Base-by-base conservation (phyloP, 2,797 vertebrate genomes). In the Arnoldichthys spilopterus region DNA sequence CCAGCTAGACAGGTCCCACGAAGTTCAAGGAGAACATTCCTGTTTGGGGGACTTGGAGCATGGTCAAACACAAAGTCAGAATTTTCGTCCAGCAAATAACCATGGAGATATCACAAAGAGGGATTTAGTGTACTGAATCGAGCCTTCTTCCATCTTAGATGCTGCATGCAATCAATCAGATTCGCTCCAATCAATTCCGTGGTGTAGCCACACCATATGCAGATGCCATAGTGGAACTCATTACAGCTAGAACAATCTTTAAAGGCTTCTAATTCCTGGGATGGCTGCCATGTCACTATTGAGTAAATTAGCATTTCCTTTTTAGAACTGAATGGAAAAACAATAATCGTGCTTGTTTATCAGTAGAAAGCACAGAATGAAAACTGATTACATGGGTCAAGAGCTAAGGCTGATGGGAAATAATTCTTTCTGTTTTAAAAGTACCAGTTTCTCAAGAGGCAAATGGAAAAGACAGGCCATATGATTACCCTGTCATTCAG, bases 131-230 rank as follows among this genome's bases (percentile, higher is more conserved):
- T 73, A 24, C 58, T 72, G 26, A 43, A 28, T 28, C 30, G 56
- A 78, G 63, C 11, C 13, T 34, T 59, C 54, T 56, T 78, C 26
- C 69, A 47, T 54, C 64, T 45, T 45, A 78, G 58, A 78, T 72
- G 68, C 66, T 63, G 61, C 51, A 28, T 0, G 28, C 51, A 32
- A 66, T 78, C 70, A 78, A 69, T 72, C 69, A 72, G 77, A 64
- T 66, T 78, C 37, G 59, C 59, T 71, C 40, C 24, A 72, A 53
- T 64, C 32, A 72, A 63, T 78, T 78, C 32, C 32, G 22, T 30
- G 62, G 53, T 28, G 34, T 22, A 69, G 47, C n/a, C 20, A 8
- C 49, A 72, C 18, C 59, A 45, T 34, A 66, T 47, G 26, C 26
- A 73, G 49, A 28, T n/a, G 20, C 30, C 12, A 20, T 58, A 24